phyloP scores from a whole-genome alignment of 2,888 invertebrate species.

The Hirtodrosophila trivittata region DNA sequence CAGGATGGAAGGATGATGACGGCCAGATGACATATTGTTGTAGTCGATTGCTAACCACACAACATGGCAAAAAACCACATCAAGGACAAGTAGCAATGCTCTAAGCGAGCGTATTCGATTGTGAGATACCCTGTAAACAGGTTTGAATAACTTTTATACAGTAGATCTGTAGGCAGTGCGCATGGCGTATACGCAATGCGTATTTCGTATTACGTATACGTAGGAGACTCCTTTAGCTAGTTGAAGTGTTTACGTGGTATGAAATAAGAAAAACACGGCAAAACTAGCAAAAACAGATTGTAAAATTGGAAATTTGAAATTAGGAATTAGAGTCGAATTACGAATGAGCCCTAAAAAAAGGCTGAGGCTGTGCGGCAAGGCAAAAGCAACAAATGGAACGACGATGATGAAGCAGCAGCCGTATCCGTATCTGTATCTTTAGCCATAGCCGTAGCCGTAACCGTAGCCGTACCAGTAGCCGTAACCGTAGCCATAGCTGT shows the following conservation, averaged over 20 bases:
- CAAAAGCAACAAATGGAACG: slow-evolving; percentile 1
- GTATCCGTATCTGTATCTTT: background rate
- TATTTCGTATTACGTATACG: too few relatives aligned
- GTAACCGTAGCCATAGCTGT: background rate
- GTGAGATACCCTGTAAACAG: background rate
- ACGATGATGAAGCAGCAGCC: background rate
- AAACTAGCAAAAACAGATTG: slow-evolving; percentile 48
- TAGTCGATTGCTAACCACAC: slow-evolving; percentile 23
- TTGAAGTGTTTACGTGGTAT: background rate
- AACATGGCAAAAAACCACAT: slow-evolving; percentile 36
- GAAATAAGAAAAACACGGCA: slow-evolving; percentile 18
- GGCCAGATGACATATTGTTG: slow-evolving; percentile 46
- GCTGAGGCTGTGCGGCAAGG: slow-evolving; percentile 4
- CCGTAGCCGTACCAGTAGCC: background rate
- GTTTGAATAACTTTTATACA: too few relatives aligned
- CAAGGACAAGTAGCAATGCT: background rate
- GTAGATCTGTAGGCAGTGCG: too few relatives aligned
- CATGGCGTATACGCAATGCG: too few relatives aligned
- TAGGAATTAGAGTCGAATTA: slow-evolving; percentile 62
- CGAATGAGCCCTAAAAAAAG: slow-evolving; percentile 10
- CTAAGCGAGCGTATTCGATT: background rate
- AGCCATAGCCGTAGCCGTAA: background rate
- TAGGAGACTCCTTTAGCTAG: background rate
- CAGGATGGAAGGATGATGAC: too few relatives aligned
- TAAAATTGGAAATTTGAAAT: slow-evolving; percentile 61